Evolutionary conservation across 2,797 vertebrate genomes (phyloP).

Genomic region (Melopsittacus undulatus): DNA sequence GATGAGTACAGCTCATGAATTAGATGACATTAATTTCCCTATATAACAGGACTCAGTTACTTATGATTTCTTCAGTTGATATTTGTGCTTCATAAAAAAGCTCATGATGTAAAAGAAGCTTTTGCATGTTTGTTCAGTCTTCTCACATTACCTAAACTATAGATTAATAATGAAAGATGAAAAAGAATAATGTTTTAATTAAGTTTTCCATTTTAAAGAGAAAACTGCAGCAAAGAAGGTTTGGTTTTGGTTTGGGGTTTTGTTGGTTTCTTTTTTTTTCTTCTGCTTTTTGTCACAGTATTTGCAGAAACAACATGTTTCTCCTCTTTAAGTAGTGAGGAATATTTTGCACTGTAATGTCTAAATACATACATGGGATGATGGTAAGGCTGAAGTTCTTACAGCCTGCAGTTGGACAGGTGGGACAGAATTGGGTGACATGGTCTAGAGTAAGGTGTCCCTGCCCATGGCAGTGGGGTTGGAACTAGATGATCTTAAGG

Average conservation of each 20-base stretch:
- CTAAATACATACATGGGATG: neutral
- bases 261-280: neutral
- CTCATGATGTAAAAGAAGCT: neutral
- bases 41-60: neutral
- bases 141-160: neutral
- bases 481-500: neutral
- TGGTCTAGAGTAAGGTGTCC: neutral
- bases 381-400: neutral
- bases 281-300: neutral
- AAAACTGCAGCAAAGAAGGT: neutral
- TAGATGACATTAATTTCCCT: slow-evolving; percentile 19
- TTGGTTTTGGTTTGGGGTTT: neutral
- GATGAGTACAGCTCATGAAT: slow-evolving; percentile 23
- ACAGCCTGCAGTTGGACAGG: neutral
- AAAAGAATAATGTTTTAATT: neutral
- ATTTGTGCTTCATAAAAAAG: neutral
- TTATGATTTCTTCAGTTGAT: neutral
- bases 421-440: neutral
- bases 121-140: neutral
- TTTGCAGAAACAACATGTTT: neutral
- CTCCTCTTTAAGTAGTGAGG: neutral
- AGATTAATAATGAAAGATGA: neutral
- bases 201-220: neutral
- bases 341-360: neutral
- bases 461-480: neutral